Base-by-base conservation (phyloP, 2,888 invertebrate genomes). In the Trichogramma evanescens region DNA sequence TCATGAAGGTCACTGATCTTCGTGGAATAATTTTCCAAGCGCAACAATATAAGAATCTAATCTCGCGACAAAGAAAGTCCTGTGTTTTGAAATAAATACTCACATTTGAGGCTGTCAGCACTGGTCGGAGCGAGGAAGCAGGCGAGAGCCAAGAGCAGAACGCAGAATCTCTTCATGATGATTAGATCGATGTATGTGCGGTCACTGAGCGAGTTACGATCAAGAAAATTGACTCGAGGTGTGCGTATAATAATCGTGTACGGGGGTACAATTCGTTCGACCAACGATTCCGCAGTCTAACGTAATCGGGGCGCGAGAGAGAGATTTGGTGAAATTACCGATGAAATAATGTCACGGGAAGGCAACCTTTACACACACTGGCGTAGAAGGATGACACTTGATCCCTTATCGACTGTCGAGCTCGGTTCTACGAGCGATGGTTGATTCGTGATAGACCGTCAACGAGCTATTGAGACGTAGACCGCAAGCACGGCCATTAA, bases 281-380 rank as follows among this genome's bases (percentile, higher is more conserved):
- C 50, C 57, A 55, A 48, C n/a, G n/a, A 48, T 13, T 7, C 48
- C 26, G n/a, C n/a, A 8, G 6, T 10, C 48, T 3, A 48, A n/a
- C 7, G 48, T 48, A 48, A 6, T 7, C 49, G 49, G 13, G 49
- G 49, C 10, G 13, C n/a, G 49, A 8, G 49, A n/a, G 49, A 8
- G 49, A 26, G 26, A 26, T 26, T 26, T 26, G 3, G 26, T 26
- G 26, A 26, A 26, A 26, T 26, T 26, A 26, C 26, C 26, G 26
- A 2, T 26, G 26, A 26, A 26, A 26, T 26, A 26, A 26, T 10
- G 56, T 62, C 65, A 65, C 62, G 68, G 26, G 26, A 26, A 68
- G 71, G 73, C 73, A 80, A 85, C 90, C 91, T 91, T 91, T 91
- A 90, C 89, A 89, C 91, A 81, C 91, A 91, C 91, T 91, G 91